Percentiles rank a stretch among this genome's conserved stretches.
Conservation (phyloP, 2,797 vertebrate genomes). For the Propithecus perrieri region DNA sequence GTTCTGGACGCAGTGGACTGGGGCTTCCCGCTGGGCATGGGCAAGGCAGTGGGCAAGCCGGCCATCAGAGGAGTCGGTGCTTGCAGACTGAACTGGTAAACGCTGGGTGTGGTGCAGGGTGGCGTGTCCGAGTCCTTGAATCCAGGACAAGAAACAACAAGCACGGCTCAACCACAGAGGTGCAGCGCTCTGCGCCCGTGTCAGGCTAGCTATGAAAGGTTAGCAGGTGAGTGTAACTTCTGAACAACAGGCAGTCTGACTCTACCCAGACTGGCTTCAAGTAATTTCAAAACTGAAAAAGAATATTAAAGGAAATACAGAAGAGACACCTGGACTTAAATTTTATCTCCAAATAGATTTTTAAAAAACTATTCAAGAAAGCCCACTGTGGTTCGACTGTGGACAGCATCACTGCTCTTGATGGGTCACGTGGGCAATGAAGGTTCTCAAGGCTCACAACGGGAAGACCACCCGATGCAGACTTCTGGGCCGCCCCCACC, state of each 20-base stretch:
- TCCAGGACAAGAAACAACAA: constrained; percentile 76
- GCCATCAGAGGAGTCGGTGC: constrained; percentile 88
- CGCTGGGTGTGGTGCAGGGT: constrained; percentile 88
- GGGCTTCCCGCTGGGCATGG: constrained; percentile 89
- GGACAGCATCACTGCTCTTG: rapidly evolving
- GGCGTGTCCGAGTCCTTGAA: constrained; percentile 95
- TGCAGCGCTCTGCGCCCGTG: not conserved
- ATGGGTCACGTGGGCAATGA: not conserved
- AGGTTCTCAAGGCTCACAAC: not conserved
- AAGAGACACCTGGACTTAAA: not conserved
- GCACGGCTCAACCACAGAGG: constrained; percentile 70
- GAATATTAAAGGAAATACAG: rapidly evolving
- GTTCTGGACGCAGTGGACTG: constrained; percentile 84
- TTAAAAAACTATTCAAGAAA: not conserved
- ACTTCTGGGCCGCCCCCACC: too few relatives aligned
- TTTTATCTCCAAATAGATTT: not conserved
- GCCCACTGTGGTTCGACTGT: rapidly evolving
- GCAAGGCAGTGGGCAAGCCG: constrained; percentile 89
- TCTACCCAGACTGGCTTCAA: rapidly evolving
- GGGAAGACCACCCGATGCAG: rapidly evolving
- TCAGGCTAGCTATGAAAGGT: not conserved
- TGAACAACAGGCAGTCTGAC: too few relatives aligned
- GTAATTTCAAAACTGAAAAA: not conserved
- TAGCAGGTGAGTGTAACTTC: too few relatives aligned
- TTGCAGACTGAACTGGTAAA: constrained; percentile 91